Evolutionary conservation across 53 echinoderm and acorn worm species (phyloP), one percentile per base, ranked within the genome.

Genomic region (Henricia sp.): DNA sequence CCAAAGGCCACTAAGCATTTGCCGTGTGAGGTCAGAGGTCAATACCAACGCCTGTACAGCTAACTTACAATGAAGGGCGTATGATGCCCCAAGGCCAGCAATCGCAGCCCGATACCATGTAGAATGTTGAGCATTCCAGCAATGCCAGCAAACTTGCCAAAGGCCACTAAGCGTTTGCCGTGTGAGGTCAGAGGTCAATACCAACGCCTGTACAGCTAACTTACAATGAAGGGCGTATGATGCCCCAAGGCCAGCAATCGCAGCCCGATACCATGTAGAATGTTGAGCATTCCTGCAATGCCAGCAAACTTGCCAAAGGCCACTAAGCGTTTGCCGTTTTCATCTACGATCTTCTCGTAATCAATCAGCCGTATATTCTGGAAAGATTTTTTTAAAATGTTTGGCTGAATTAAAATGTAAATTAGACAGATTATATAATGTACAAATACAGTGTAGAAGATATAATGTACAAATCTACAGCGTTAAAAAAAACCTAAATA

Each of bases 251-350:
- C 96, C 50, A 96, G 80, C 29, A 96, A 83, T 37, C 96, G 37
- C 21, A 96, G 88, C 26, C 96, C 96, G 56, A 96, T 88, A 26
- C 96, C 96, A 71, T 96, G 96, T 39, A 94, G 75, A 32, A 94
- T 94, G 70, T 96, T 94, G 54, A 96, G 88, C 96, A 96, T 96
- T 6, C 96, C 96, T 17, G 96, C 96, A 16, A 96, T 93, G 69
- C 93, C 93, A 28, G 96, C 96, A 89, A 94, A 96, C 77, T 94
- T 96, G 10, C 96, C 96, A 91, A 96, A 96, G 17, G 96, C 93
- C 41, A 96, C 96, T 59, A 93, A 32, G 52, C 96, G 70, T 63
- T 94, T 96, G 36, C 96, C 96, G 41, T 70, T 89, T 21, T 93
- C 93, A 60, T 96, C 93, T 4, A 94, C 92, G 30, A 96, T 89